These are phyloP conservation scores for Drosophila equinoxialis DNA, from an alignment of 1,140 invertebrate species.

Conservation along the genomic window DNA sequence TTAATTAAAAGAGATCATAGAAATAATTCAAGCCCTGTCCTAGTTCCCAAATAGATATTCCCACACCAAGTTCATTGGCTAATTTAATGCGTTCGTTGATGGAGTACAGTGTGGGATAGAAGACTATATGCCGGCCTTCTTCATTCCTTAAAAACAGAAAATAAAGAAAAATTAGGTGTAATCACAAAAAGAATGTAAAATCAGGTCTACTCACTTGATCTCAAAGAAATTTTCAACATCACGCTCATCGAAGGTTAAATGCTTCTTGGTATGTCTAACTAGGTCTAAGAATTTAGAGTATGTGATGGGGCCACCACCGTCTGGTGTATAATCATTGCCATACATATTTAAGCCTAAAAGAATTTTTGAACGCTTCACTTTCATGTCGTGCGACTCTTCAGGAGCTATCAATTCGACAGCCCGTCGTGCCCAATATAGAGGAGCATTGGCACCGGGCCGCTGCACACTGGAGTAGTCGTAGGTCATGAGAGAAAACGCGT, in stretches of 20 bases:
- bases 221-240: slow-evolving; percentile 94
- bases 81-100: slow-evolving; percentile 91
- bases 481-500: slow-evolving; percentile 96
- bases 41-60: slow-evolving; percentile 97
- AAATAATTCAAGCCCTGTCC: slow-evolving; percentile 98
- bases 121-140: slow-evolving; percentile 89
- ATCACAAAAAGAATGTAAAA: too few relatives aligned
- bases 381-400: slow-evolving; percentile 84
- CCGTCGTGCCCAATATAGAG: slow-evolving; percentile 91
- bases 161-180: not conserved
- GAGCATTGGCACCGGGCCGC: slow-evolving; percentile 94
- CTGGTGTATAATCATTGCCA: slow-evolving; percentile 92
- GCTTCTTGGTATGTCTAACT: slow-evolving; percentile 87
- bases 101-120: slow-evolving; percentile 95
- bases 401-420: slow-evolving; percentile 90
- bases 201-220: slow-evolving; percentile 87
- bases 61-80: slow-evolving; percentile 90
- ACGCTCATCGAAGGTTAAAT: slow-evolving; percentile 90
- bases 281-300: slow-evolving; percentile 90
- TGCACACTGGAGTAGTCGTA: slow-evolving; percentile 95
- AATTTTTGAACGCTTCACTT: slow-evolving; percentile 89
- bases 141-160: slow-evolving; percentile 82
- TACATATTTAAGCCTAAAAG: slow-evolving; percentile 97
- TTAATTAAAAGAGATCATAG: slow-evolving; percentile 92
- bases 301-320: slow-evolving; percentile 90